Evolutionary conservation across 2,113 vertebrate species (phyloP).

Genomic region (Nothocercus julius): DNA sequence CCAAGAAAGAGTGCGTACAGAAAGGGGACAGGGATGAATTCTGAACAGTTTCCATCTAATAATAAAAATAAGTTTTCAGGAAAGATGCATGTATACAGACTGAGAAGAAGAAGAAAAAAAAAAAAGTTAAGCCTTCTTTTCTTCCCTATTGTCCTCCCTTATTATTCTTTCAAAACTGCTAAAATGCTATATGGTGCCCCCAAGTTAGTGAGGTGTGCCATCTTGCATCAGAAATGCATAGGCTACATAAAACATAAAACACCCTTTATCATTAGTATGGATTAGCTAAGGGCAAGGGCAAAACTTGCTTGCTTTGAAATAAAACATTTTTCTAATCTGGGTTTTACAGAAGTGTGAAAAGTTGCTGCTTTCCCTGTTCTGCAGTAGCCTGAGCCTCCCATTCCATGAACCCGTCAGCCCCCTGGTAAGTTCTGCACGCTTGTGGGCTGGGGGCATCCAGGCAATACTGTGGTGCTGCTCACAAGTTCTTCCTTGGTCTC

Average conservation of each 20-base stretch:
- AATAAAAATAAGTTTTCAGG: background rate
- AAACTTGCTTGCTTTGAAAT: background rate
- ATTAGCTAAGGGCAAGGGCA: background rate
- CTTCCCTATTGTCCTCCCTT: background rate
- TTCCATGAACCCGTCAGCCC: constrained; percentile 98
- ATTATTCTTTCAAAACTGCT: background rate
- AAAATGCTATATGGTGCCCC: background rate
- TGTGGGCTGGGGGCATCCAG: background rate
- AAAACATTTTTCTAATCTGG: constrained; percentile 24
- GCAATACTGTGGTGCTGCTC: background rate
- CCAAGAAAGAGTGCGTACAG: background rate
- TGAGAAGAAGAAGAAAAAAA: background rate
- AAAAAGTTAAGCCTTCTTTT: background rate
- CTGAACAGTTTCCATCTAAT: background rate
- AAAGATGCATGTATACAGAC: background rate
- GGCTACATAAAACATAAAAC: background rate
- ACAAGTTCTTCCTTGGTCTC: background rate
- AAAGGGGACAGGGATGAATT: background rate
- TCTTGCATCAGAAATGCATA: background rate
- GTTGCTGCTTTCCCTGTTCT: constrained; percentile 90
- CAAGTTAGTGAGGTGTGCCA: background rate
- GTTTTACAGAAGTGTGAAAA: constrained; percentile 92
- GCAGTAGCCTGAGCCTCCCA: constrained; percentile 91
- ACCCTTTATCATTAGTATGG: background rate
- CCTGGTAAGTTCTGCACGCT: constrained; percentile 78